Evolutionary conservation across 1,140 invertebrate species (phyloP), one percentile per base, ranked within the genome.

Genomic region (Megalopta genalis): DNA sequence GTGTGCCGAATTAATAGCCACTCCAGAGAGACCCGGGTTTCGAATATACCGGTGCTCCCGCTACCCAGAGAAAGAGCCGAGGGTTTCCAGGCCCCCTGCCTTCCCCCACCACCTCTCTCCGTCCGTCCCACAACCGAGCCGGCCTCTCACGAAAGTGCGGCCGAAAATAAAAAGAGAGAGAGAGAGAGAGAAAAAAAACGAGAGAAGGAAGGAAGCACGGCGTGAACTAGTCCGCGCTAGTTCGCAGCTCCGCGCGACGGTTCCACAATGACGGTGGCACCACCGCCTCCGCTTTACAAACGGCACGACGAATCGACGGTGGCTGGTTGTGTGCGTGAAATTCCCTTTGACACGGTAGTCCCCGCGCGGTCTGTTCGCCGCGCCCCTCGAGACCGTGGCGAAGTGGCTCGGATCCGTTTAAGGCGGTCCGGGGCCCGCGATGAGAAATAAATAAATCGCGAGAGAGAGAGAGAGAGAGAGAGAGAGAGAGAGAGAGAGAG

Each of bases 1-100:
- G 88, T 90, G 87, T 86, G 85, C 87, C 86, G 90, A 90, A 90
- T 91, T 91, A 91, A 90, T 90, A 91, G 88, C 88, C 89, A 90
- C 90, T 91, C 87, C 57, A 88, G 78, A 86, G 83, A 80, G 74
- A 84, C 54, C 73, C 77, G 57, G 79, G 73, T 82, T 82, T 80
- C 84, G 86, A 82, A 84, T 86, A 77, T 74, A 86, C 77, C n/a
- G 39, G 10, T 5, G 10, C 49, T 8, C 14, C 46, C 12, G 46
- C 10, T 16, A 2, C 49, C 77, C 80, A 80, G 83, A 80, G 54
- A 83, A 52, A 70, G 65, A 80, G 81, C 70, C 57, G 66, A 75
- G 67, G 62, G 84, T 82, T 82, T 82, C 86, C 81, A 77, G 87
- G 42, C 1, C 42, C 12, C 42, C 12, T 12, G 10, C 73, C 67